A percentile compares a stretch with the other conserved stretches of the same genome.
Conservation (phyloP, 2,113 vertebrate species). For the Spizaetus ornatus region DNA sequence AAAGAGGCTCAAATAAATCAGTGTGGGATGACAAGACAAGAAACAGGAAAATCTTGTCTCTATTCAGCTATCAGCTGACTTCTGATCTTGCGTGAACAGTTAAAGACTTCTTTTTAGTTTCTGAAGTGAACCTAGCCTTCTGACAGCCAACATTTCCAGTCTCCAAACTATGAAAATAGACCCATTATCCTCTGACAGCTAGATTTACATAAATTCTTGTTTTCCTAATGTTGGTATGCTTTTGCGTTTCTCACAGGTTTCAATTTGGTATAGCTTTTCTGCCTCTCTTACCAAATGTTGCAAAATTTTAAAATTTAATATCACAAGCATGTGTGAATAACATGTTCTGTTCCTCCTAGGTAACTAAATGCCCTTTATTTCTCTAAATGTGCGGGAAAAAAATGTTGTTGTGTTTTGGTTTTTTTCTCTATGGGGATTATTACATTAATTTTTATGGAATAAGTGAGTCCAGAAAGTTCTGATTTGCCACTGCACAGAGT, state of each 20-base stretch:
- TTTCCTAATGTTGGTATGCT: not conserved
- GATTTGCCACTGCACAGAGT: not conserved
- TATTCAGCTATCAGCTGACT: not conserved
- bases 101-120: not conserved
- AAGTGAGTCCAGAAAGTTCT: not conserved
- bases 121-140: not conserved
- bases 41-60: not conserved
- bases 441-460: not conserved
- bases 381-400: not conserved
- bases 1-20: not conserved
- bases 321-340: not conserved
- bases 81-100: not conserved
- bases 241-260: not conserved
- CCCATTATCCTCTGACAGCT: not conserved
- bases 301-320: not conserved
- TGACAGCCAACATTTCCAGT: not conserved
- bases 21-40: not conserved
- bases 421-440: not conserved
- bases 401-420: accelerated
- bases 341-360: not conserved
- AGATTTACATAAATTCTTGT: not conserved
- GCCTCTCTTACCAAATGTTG: not conserved
- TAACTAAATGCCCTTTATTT: not conserved
- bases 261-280: not conserved
- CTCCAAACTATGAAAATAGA: not conserved